Conservation (phyloP, 35 echinoderm and acorn worm species). For the Apostichopus californicus region DNA sequence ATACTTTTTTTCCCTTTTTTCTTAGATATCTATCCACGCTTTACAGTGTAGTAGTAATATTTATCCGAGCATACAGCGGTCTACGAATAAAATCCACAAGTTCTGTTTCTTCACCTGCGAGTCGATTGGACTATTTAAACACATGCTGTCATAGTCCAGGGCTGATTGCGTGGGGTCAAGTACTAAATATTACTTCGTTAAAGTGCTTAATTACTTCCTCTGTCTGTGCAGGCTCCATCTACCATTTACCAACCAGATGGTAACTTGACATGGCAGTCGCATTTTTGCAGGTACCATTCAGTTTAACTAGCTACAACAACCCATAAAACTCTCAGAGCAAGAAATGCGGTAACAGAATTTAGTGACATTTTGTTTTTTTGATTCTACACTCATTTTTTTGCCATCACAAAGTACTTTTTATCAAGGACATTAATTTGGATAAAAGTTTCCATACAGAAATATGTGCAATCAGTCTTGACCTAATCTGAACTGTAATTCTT, state of each 20-base stretch:
- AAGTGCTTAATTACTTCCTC: neutral
- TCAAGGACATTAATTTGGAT: too few relatives aligned
- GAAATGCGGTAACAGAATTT: too few relatives aligned
- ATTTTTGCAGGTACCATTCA: slow-evolving; percentile 10
- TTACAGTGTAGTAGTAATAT: too few relatives aligned
- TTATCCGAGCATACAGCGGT: neutral
- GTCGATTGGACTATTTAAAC: slow-evolving; percentile 1
- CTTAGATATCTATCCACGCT: neutral
- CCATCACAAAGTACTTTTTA: too few relatives aligned
- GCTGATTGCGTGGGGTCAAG: neutral
- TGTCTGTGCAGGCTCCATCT: neutral
- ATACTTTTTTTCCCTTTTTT: neutral
- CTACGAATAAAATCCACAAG: neutral
- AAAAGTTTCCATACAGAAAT: too few relatives aligned
- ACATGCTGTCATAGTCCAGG: neutral
- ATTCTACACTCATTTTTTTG: too few relatives aligned
- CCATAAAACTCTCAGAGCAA: too few relatives aligned
- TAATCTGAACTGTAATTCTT: too few relatives aligned
- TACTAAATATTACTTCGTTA: slow-evolving; percentile 7
- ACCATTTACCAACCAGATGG: slow-evolving; percentile 8
- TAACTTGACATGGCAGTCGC: neutral
- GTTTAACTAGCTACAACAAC: too few relatives aligned
- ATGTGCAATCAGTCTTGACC: too few relatives aligned
- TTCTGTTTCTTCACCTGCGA: neutral
- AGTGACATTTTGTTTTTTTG: too few relatives aligned